Conservation (phyloP, 2,797 vertebrate genomes). For the Geotrypetes seraphini region DNA sequence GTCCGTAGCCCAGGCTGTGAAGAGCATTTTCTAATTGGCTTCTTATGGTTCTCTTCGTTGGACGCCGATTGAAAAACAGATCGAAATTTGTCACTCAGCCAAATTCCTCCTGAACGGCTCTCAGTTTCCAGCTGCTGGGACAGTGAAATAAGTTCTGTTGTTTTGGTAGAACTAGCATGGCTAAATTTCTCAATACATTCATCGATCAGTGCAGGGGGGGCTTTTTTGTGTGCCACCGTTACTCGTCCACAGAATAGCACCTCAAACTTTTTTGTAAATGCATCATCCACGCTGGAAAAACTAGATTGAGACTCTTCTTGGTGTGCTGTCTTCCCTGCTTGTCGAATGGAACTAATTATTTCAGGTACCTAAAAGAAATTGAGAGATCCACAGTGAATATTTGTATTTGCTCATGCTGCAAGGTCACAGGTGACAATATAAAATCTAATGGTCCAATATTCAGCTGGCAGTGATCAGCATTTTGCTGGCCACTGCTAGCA, state of each 20-base stretch:
- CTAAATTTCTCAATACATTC: constrained; percentile 96
- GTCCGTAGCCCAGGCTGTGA: constrained; percentile 62
- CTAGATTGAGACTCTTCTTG: constrained; percentile 65
- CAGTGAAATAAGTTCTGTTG: neutral
- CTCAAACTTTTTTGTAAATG: constrained; percentile 90
- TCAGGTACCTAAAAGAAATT: constrained; percentile 74
- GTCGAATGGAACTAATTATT: constrained; percentile 89
- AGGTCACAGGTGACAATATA: too few species aligned
- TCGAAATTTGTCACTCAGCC: constrained; percentile 44
- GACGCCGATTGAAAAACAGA: constrained; percentile 55
- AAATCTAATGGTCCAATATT: too few species aligned
- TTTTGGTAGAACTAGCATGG: constrained; percentile 45
- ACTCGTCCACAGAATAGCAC: constrained; percentile 89
- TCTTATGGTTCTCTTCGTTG: constrained; percentile 36
- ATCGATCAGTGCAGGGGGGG: constrained; percentile 87
- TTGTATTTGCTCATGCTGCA: too few species aligned
- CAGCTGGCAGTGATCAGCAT: too few species aligned
- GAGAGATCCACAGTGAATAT: too few species aligned
- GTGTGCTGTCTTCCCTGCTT: constrained; percentile 85
- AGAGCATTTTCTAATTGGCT: constrained; percentile 52
- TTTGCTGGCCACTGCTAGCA: too few species aligned
- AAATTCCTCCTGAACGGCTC: constrained; percentile 18
- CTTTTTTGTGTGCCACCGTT: constrained; percentile 87
- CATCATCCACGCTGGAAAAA: constrained; percentile 58
- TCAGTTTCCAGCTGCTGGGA: constrained; percentile 23